These are phyloP conservation scores for Dolichallabes microphthalmus DNA, from an alignment of 2,113 vertebrate genomes.

Conservation along the genomic window DNA sequence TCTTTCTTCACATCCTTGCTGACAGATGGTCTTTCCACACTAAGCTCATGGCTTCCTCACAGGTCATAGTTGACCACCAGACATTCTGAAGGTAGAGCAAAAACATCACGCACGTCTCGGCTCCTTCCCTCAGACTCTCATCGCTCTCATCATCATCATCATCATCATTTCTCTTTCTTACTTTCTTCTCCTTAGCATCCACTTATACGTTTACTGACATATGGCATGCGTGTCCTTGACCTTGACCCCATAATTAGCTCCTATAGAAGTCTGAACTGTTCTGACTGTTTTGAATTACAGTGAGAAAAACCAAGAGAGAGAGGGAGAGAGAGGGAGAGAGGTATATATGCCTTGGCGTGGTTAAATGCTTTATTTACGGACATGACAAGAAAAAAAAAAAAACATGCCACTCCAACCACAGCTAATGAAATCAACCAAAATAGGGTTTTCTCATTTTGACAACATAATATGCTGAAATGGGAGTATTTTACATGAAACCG, in stretches of 20 bases:
- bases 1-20: not conserved
- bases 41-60: constrained; percentile 74
- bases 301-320: not conserved
- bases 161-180: constrained; percentile 26
- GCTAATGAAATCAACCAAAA: constrained; percentile 42
- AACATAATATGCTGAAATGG: constrained; percentile 26
- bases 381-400: constrained; percentile 8
- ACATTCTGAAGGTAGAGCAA: constrained; percentile 74
- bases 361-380: constrained; percentile 49
- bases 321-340: constrained; percentile 1
- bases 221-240: constrained; percentile 30
- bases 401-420: constrained; percentile 19
- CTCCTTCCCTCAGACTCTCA: not conserved
- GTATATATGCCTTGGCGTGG: constrained; percentile 4
- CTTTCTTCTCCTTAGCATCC: constrained; percentile 9
- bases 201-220: constrained; percentile 21
- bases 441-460: constrained; percentile 23
- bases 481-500: constrained; percentile 18
- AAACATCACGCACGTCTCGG: constrained; percentile 5
- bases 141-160: not conserved
- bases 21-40: constrained; percentile 76
- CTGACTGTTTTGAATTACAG: constrained; percentile 47
- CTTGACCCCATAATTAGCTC: constrained; percentile 34
- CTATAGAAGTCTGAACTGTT: constrained; percentile 28
- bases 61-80: constrained; percentile 68